Percentiles rank a stretch among this genome's conserved stretches.
phyloP scores from a whole-genome alignment of 2,797 vertebrate species.

The Sphenodon punctatus region DNA sequence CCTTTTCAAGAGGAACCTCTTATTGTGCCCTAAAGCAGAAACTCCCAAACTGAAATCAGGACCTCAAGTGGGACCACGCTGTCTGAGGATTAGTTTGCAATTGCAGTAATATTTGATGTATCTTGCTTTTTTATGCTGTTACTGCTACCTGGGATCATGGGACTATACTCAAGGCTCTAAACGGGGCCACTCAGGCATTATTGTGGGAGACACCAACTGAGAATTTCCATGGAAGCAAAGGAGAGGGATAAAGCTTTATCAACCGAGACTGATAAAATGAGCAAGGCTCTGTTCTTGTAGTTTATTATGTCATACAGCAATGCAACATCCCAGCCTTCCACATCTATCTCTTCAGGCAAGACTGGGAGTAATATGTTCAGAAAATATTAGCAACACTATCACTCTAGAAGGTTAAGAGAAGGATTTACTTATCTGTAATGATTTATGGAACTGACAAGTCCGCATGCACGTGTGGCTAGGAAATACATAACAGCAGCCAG shows the following conservation, averaged over 20 bases:
- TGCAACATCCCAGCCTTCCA: not conserved
- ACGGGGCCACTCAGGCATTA: too few relatives aligned
- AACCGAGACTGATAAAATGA: not conserved
- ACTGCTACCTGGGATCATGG: too few relatives aligned
- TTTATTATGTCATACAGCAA: constrained; percentile 24
- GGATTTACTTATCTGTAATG: constrained; percentile 71
- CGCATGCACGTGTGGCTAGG: constrained; percentile 34
- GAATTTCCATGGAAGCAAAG: too few relatives aligned
- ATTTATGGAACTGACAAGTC: constrained; percentile 69
- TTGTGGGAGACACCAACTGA: too few relatives aligned
- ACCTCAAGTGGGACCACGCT: too few relatives aligned
- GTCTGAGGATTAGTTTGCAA: too few relatives aligned
- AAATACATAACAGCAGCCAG: constrained; percentile 46
- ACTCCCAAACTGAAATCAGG: too few relatives aligned
- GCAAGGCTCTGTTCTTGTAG: not conserved
- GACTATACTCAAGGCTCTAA: too few relatives aligned
- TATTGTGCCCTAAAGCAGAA: too few relatives aligned
- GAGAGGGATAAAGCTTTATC: not conserved
- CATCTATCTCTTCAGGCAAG: constrained; percentile 48
- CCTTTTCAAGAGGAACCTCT: too few relatives aligned
- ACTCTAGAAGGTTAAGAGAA: constrained; percentile 65
- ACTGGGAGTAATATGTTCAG: constrained; percentile 21
- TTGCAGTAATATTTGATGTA: too few relatives aligned
- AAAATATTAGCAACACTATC: constrained; percentile 60
- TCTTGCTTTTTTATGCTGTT: too few relatives aligned